Percentiles rank a stretch among this genome's conserved stretches.
Conservation (phyloP, 2,888 invertebrate species). For the Thelaira solivaga region DNA sequence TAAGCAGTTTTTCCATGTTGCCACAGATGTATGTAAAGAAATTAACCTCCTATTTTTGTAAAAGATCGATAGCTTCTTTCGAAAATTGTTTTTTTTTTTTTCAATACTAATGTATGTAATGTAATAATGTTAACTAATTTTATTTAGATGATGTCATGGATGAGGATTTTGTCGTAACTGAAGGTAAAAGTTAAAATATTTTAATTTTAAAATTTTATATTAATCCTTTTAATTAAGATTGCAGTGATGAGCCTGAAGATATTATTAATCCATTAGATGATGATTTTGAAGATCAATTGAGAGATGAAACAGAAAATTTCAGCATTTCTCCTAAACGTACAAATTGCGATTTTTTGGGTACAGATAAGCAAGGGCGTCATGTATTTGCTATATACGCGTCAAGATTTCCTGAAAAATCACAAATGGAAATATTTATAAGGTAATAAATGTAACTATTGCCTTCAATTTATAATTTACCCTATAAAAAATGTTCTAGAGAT, state of each 20-base stretch:
- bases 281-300: conserved; percentile 75
- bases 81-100: too few species aligned
- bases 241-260: conserved; percentile 70
- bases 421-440: conserved; percentile 77
- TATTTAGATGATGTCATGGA: conserved; percentile 74
- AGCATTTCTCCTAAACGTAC: conserved; percentile 53
- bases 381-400: conserved; percentile 98
- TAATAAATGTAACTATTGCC: background rate
- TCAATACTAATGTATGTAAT: background rate
- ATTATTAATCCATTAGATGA: conserved; percentile 74
- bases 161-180: conserved; percentile 74
- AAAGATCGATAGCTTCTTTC: too few species aligned
- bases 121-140: conserved; percentile 28
- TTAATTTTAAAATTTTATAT: background rate
- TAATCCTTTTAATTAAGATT: conserved; percentile 62
- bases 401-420: conserved; percentile 85
- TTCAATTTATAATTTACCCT: background rate
- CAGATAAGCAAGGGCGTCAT: conserved; percentile 88
- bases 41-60: too few species aligned
- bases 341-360: conserved; percentile 81
- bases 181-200: conserved; percentile 67
- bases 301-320: conserved; percentile 68
- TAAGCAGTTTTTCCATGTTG: too few species aligned
- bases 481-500: conserved; percentile 81
- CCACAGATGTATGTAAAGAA: too few species aligned